Conservation (phyloP, 2,888 invertebrate genomes). For the Portevinia maculata region DNA sequence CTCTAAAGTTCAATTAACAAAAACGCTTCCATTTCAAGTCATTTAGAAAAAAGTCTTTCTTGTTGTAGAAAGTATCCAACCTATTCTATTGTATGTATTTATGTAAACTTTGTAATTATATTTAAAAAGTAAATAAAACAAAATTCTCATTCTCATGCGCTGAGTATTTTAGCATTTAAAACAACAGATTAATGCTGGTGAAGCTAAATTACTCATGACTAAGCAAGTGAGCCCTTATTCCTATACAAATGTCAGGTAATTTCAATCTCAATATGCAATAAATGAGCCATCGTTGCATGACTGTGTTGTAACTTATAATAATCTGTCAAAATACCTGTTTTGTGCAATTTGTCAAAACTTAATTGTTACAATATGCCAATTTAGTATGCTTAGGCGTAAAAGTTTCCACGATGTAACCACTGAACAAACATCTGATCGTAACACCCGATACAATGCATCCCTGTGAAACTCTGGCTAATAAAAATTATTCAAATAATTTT, state of each 20-base stretch:
- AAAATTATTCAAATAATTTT: background rate
- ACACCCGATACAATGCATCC: background rate
- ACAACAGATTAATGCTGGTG: background rate
- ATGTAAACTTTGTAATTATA: too few relatives aligned
- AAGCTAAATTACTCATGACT: background rate
- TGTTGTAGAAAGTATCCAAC: too few relatives aligned
- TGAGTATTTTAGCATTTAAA: background rate
- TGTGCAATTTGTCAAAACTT: conserved; percentile 37
- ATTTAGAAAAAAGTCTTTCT: too few relatives aligned
- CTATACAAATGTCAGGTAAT: background rate
- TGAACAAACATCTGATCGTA: background rate
- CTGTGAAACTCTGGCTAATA: background rate
- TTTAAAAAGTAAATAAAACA: too few relatives aligned
- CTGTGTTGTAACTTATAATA: background rate
- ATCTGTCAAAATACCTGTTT: conserved; percentile 10
- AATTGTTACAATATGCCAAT: conserved; percentile 17
- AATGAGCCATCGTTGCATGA: conserved; percentile 3
- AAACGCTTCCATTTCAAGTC: too few relatives aligned
- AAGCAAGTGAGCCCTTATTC: conserved; percentile 1
- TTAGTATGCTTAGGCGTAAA: background rate
- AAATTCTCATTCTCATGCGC: conserved; percentile 6
- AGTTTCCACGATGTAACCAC: conserved; percentile 10
- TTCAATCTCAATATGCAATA: background rate
- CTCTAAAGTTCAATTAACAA: too few relatives aligned
- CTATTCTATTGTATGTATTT: too few relatives aligned